Base-by-base conservation (phyloP, 1,140 invertebrate species). In the Halesus radiatus region DNA sequence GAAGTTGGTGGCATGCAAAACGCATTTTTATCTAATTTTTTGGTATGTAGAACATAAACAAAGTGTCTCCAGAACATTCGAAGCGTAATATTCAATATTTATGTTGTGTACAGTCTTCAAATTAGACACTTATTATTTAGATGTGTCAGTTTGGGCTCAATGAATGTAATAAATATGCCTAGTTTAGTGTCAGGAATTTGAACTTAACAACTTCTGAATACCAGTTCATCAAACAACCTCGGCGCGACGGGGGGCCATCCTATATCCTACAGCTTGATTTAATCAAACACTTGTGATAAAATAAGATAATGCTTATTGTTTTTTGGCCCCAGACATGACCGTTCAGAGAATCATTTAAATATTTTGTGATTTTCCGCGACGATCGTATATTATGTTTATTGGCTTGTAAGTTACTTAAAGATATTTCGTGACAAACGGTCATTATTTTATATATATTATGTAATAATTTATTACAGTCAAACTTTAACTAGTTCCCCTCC, bases 121-220 rank as follows among this genome's bases (percentile, higher is more conserved):
- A 45, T 45, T 45, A 7, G 37, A 45, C 10, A 45, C 8, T 45
- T 45, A 45, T 45, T 45, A 13, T 45, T 45, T 45, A 1, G 37
- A 45, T 13, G 37, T 45, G 37, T 45, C 37, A 45, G 37, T 45
- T 45, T 45, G 37, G 37, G 8, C 10, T 45, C 37, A 45, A 45
- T 60, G 20, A 1, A 23, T 22, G 56, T 22, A 60, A 60, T 20
- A 60, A 60, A 60, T 23, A 60, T 22, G 56, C 10, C 18, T 60
- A 60, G 8, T 60, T 60, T 60, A 60, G 56, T 66, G 62, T 32
- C 16, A 66, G 62, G 62, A 66, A 66, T 66, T 32, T 26, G 29
- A 66, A 66, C 23, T 66, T 66, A 22, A 16, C 62, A 66, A 66
- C 62, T 66, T n/a, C 62, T 26, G 62, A 66, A 66, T 29, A 29